These are phyloP conservation scores for Periparus ater DNA, from an alignment of 2,797 vertebrate genomes.

Conservation along the genomic window DNA sequence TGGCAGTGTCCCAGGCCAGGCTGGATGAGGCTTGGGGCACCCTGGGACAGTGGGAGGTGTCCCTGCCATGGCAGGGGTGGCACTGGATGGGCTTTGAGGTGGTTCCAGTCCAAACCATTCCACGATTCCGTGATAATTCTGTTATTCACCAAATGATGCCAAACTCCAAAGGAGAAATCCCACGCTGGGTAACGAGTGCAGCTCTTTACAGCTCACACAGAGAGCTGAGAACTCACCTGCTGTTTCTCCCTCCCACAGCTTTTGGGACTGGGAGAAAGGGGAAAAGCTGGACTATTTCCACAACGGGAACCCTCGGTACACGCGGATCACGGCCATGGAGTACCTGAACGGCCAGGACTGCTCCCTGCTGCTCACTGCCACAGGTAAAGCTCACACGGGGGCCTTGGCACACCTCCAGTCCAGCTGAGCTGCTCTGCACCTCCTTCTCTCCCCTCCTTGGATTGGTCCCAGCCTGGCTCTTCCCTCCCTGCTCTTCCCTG, in stretches of 20 bases:
- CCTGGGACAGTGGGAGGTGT: neutral
- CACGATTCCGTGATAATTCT: accelerated
- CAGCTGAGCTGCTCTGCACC: neutral
- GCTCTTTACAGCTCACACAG: neutral
- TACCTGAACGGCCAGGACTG: constrained; percentile 97
- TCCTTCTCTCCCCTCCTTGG: neutral
- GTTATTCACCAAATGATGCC: neutral
- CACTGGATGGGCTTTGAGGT: neutral
- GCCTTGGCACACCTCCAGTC: no score
- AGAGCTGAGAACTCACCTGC: neutral
- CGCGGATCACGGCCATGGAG: constrained; percentile 95
- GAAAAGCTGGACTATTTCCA: constrained; percentile 97
- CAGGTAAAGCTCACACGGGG: constrained; percentile 74
- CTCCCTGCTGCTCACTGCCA: constrained; percentile 92
- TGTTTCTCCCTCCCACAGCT: constrained; percentile 69
- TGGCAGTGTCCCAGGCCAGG: neutral
- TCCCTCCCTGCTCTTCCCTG: neutral
- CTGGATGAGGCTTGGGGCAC: accelerated
- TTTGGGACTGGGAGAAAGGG: constrained; percentile 98
- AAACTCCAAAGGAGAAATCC: neutral
- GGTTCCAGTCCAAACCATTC: neutral
- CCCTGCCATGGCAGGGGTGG: neutral
- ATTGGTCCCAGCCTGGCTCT: neutral
- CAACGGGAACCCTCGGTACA: constrained; percentile 96
- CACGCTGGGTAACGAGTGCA: accelerated